Evolutionary conservation across 2,888 invertebrate genomes (phyloP).

Genomic region (Cosmopolites sordidus): DNA sequence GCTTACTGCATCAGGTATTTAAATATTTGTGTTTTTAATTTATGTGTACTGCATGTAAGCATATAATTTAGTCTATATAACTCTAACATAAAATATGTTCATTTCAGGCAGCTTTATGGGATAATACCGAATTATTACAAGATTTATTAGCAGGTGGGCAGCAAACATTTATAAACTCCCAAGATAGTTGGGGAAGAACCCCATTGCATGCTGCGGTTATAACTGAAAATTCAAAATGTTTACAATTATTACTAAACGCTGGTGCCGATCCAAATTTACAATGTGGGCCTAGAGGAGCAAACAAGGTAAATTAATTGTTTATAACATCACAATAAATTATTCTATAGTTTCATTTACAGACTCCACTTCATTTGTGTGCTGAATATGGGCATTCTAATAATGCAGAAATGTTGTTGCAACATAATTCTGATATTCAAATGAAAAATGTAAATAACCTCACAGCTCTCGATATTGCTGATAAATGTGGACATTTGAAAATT

Average conservation of each 20-base stretch:
- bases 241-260: constrained; percentile 65
- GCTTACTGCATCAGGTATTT: constrained; percentile 68
- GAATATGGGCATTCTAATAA: constrained; percentile 75
- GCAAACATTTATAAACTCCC: constrained; percentile 60
- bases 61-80: too few species aligned
- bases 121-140: constrained; percentile 78
- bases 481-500: constrained; percentile 62
- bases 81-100: constrained; percentile 12
- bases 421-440: constrained; percentile 61
- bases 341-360: constrained; percentile 51
- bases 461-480: constrained; percentile 67
- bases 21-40: constrained; percentile 3
- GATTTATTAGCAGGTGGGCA: constrained; percentile 72
- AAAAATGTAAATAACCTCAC: constrained; percentile 66
- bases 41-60: background rate
- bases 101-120: constrained; percentile 78
- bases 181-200: constrained; percentile 70
- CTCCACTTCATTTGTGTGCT: constrained; percentile 75
- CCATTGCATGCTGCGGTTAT: constrained; percentile 81
- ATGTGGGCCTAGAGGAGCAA: constrained; percentile 65
- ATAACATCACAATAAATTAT: background rate
- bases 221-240: constrained; percentile 70
- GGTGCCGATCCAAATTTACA: constrained; percentile 68
- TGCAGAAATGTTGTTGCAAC: constrained; percentile 60
- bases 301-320: constrained; percentile 51